Conservation (phyloP, 1,140 invertebrate genomes). For the Drosophila parabipectinata region DNA sequence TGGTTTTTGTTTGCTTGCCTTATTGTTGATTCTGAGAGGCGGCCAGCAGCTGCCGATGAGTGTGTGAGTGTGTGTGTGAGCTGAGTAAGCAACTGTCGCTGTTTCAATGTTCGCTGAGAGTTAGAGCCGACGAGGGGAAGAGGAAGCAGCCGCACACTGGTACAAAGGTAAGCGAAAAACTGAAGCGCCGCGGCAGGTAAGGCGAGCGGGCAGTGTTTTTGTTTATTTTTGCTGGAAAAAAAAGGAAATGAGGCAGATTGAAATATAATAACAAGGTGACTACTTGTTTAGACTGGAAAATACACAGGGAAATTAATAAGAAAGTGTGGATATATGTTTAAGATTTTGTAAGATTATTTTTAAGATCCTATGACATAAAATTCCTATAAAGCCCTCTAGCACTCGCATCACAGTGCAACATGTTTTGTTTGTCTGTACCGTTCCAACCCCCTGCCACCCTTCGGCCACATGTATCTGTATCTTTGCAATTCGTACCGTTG, state of each 20-base stretch:
- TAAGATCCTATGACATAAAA: too few species aligned
- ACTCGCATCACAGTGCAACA: conserved; percentile 36
- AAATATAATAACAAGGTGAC: not conserved
- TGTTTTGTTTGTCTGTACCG: conserved; percentile 49
- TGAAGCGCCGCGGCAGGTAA: conserved; percentile 2
- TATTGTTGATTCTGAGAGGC: conserved; percentile 70
- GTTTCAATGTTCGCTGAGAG: conserved; percentile 71
- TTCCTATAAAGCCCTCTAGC: not conserved
- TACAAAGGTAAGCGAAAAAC: not conserved
- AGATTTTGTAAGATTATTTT: too few species aligned
- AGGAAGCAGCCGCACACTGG: conserved; percentile 24
- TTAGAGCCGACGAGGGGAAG: conserved; percentile 27
- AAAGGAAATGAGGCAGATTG: not conserved
- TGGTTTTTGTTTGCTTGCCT: conserved; percentile 57
- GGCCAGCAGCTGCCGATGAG: conserved; percentile 4
- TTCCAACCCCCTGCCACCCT: conserved; percentile 5
- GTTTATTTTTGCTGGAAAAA: not conserved
- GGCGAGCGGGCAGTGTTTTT: not conserved
- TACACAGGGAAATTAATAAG: not conserved
- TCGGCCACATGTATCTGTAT: conserved; percentile 53
- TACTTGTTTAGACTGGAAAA: not conserved
- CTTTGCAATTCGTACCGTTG: conserved; percentile 59
- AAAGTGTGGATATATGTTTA: not conserved
- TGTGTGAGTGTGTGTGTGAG: not conserved
- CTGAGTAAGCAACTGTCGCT: conserved; percentile 45